Evolutionary conservation across 2,888 invertebrate species (phyloP).

Genomic region (Ypsolopha scabrella): DNA sequence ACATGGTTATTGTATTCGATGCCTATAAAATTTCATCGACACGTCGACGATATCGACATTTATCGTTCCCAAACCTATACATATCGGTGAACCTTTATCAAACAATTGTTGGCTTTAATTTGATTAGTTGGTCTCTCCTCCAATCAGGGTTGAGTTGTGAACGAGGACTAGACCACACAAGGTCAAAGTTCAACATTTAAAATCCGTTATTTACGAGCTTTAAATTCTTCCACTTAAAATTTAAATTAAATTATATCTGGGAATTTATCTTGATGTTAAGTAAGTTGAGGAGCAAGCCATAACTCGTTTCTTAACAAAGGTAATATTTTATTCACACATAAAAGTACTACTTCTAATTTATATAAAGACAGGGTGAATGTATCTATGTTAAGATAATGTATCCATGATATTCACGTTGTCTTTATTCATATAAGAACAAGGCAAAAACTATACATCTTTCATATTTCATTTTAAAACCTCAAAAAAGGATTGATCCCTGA

Average conservation of each 20-base stretch:
- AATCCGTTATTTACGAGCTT: constrained; percentile 53
- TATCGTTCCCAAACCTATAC: constrained; percentile 11
- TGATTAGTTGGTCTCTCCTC: constrained; percentile 44
- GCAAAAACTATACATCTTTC: too few species aligned
- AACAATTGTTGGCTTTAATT: constrained; percentile 49
- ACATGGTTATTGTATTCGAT: not conserved
- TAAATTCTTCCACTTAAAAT: constrained; percentile 45
- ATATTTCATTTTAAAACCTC: too few species aligned
- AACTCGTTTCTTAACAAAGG: too few species aligned
- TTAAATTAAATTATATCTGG: constrained; percentile 24
- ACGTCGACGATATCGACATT: not conserved
- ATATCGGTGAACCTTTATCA: constrained; percentile 35
- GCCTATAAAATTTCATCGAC: not conserved
- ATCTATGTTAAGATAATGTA: too few species aligned
- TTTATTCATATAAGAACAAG: too few species aligned
- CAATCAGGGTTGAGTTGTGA: constrained; percentile 9
- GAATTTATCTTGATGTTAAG: not conserved
- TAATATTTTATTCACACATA: too few species aligned
- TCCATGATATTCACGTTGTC: too few species aligned
- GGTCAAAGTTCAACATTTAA: constrained; percentile 45
- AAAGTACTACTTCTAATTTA: not conserved
- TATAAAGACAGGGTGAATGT: too few species aligned
- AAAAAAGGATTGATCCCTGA: too few species aligned
- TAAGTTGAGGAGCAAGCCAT: not conserved
- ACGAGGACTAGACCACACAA: constrained; percentile 25